phyloP scores from a whole-genome alignment of 2,113 vertebrate genomes.

The Cyprinodon brontotheroides region DNA sequence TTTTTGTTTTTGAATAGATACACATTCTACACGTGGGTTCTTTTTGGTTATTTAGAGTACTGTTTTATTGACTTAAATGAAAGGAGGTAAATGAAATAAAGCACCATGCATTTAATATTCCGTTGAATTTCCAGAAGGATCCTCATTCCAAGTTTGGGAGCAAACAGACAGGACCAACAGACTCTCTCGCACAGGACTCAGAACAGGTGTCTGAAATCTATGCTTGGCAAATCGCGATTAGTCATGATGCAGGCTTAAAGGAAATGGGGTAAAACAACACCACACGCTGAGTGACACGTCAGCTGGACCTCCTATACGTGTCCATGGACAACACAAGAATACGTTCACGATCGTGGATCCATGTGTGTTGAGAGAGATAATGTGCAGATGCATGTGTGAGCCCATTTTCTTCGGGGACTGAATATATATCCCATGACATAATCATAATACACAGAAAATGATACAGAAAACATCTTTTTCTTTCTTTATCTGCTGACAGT shows the following conservation, averaged over 20 bases:
- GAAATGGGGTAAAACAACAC: conserved; percentile 79
- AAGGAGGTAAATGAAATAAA: conserved; percentile 47
- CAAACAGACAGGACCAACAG: conserved; percentile 53
- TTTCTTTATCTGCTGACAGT: conserved; percentile 2
- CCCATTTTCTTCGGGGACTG: conserved; percentile 12
- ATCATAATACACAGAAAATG: conserved; percentile 20
- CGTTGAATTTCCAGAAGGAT: conserved; percentile 55
- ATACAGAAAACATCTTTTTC: conserved; percentile 13
- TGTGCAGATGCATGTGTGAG: conserved; percentile 29
- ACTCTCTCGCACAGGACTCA: conserved; percentile 47
- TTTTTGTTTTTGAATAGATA: conserved; percentile 83
- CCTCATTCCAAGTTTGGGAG: conserved; percentile 62
- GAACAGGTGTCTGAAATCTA: conserved; percentile 75
- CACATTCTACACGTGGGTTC: conserved; percentile 78
- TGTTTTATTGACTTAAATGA: conserved; percentile 52
- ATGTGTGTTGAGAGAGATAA: conserved; percentile 28
- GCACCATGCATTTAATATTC: conserved; percentile 26
- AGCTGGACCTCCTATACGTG: conserved; percentile 71
- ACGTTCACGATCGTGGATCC: conserved; percentile 25
- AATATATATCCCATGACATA: conserved; percentile 24
- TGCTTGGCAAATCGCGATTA: conserved; percentile 77
- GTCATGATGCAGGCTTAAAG: conserved; percentile 78
- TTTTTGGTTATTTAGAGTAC: conserved; percentile 65
- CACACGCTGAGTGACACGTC: conserved; percentile 74
- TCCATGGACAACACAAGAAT: conserved; percentile 36